phyloP scores from a whole-genome alignment of 2,888 invertebrate species.

The Cenopis cana region DNA sequence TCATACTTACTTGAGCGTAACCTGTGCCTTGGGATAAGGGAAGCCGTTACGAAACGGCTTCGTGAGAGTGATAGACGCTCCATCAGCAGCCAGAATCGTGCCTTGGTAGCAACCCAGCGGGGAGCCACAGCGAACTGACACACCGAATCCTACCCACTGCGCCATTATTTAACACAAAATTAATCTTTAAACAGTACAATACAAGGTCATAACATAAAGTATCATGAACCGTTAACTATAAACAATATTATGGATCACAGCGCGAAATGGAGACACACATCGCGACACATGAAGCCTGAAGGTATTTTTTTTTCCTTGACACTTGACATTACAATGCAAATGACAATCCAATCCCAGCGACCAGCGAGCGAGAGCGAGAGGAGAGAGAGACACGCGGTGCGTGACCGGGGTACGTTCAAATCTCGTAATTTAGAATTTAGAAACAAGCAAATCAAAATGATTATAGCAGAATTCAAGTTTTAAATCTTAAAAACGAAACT shows the following conservation, averaged over 20 bases:
- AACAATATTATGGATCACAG: conserved; percentile 16
- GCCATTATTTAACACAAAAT: conserved; percentile 71
- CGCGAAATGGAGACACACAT: not conserved
- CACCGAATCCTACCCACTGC: conserved; percentile 91
- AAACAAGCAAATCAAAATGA: too few relatives aligned
- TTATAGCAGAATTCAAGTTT: too few relatives aligned
- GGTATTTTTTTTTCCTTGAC: not conserved
- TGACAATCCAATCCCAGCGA: too few relatives aligned
- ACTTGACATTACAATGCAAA: too few relatives aligned
- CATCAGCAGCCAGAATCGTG: conserved; percentile 89
- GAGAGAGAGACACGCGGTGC: too few relatives aligned
- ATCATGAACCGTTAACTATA: conserved; percentile 18
- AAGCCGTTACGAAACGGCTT: conserved; percentile 94
- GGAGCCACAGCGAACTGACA: conserved; percentile 93
- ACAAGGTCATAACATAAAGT: conserved; percentile 8
- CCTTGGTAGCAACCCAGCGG: conserved; percentile 93
- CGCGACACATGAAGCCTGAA: not conserved
- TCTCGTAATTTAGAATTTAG: too few relatives aligned
- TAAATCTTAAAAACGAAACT: too few relatives aligned
- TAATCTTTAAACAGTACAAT: not conserved
- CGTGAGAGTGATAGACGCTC: conserved; percentile 88
- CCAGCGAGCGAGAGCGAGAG: not conserved
- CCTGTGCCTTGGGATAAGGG: conserved; percentile 79
- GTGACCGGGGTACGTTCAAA: too few relatives aligned
- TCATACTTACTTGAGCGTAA: conserved; percentile 78